These are phyloP conservation scores for Scelioninae gen. 2 DNA, from an alignment of 2,888 invertebrate species.

Conservation along the genomic window DNA sequence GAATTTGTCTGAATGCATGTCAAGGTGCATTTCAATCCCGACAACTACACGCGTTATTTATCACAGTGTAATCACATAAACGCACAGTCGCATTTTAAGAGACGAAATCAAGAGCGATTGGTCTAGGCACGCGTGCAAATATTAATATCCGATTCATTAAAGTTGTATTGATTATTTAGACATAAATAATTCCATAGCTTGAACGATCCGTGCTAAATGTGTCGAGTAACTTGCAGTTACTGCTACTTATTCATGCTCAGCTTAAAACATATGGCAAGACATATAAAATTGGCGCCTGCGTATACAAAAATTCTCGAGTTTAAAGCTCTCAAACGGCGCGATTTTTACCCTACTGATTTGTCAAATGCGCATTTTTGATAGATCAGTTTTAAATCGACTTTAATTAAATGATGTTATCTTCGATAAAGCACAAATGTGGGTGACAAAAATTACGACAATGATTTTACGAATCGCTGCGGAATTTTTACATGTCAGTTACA, in stretches of 20 bases:
- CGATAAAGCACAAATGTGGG: too few species aligned
- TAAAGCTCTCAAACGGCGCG: conserved; percentile 19
- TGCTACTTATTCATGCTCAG: conserved; percentile 51
- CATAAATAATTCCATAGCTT: conserved; percentile 49
- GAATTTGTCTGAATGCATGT: conserved; percentile 44
- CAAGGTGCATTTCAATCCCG: conserved; percentile 39
- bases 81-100: not conserved
- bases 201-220: conserved; percentile 54
- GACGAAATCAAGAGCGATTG: conserved; percentile 3
- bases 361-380: too few species aligned
- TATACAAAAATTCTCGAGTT: conserved; percentile 40
- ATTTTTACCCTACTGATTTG: not conserved
- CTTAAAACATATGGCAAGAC: conserved; percentile 51
- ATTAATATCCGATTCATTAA: conserved; percentile 43
- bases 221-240: conserved; percentile 57
- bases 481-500: not conserved
- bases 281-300: conserved; percentile 54
- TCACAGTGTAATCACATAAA: conserved; percentile 15
- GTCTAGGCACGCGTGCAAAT: conserved; percentile 23
- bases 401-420: too few species aligned
- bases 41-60: conserved; percentile 25
- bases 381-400: too few species aligned
- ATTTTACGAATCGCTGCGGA: not conserved
- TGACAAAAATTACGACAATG: too few species aligned
- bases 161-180: conserved; percentile 47